A percentile compares a stretch with the other conserved stretches of the same genome.
Evolutionary conservation across 2,888 invertebrate species (phyloP).

Genomic region (Stenchaetothrips biformis): DNA sequence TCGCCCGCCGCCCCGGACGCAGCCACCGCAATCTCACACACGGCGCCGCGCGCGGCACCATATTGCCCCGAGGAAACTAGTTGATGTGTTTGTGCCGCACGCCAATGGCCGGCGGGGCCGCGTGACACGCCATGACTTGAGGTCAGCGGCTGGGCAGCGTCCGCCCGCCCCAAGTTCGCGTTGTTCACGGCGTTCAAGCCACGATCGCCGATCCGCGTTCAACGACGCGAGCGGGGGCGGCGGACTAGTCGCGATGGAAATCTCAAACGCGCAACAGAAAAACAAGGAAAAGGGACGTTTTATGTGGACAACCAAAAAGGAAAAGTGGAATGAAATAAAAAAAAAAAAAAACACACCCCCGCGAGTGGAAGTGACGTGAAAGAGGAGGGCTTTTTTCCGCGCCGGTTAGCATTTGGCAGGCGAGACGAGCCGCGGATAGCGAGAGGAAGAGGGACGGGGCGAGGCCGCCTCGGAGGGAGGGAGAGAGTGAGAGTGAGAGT

Average conservation of each 20-base stretch:
- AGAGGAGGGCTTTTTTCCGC: constrained; percentile 19
- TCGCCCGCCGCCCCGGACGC: constrained; percentile 31
- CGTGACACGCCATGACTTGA: constrained; percentile 34
- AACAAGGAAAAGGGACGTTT: no score
- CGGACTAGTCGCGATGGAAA: constrained; percentile 17
- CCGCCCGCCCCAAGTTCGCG: not conserved
- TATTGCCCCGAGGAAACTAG: not conserved
- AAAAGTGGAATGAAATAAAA: not conserved
- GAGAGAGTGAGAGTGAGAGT: constrained; percentile 35
- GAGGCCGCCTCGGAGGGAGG: constrained; percentile 35
- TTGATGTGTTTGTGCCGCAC: constrained; percentile 34
- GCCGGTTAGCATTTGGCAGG: constrained; percentile 32
- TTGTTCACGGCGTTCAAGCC: no score
- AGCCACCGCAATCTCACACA: constrained; percentile 28
- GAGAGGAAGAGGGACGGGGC: constrained; percentile 30
- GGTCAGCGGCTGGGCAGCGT: not conserved
- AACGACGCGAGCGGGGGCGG: constrained; percentile 20
- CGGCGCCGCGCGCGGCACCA: constrained; percentile 37
- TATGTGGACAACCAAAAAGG: not conserved
- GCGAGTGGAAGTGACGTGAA: constrained; percentile 12
- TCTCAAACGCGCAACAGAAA: no score
- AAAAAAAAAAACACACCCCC: not conserved
- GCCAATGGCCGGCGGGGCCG: constrained; percentile 36
- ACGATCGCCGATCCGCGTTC: no score
- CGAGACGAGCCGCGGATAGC: constrained; percentile 17